A percentile compares a stretch with the other conserved stretches of the same genome.
Evolutionary conservation across 2,888 invertebrate species (phyloP).

Genomic region (Gastrophysa polygoni): DNA sequence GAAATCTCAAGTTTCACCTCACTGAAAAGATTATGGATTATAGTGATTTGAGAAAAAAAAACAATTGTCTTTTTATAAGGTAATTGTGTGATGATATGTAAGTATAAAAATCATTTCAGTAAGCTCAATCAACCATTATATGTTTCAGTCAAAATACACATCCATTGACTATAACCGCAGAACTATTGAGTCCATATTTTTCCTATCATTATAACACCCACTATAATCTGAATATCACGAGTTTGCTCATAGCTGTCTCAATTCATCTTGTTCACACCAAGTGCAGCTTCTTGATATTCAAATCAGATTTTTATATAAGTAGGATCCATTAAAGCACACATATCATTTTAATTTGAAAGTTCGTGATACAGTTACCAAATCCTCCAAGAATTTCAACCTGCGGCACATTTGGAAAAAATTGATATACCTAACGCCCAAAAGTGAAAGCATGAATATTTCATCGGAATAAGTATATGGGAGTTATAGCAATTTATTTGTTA

Average conservation of each 20-base stretch:
- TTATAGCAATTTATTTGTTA: not conserved
- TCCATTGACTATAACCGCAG: too few species aligned
- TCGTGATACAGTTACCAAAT: not conserved
- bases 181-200: too few species aligned
- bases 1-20: too few species aligned
- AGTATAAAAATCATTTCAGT: too few species aligned
- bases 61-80: too few species aligned
- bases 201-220: too few species aligned
- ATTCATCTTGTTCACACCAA: constrained; percentile 2
- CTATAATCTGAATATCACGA: not conserved
- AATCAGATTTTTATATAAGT: constrained; percentile 8
- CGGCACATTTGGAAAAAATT: not conserved
- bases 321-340: constrained; percentile 6
- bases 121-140: too few species aligned
- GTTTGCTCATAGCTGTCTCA: not conserved
- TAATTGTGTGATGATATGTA: too few species aligned
- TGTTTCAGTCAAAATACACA: too few species aligned
- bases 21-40: too few species aligned
- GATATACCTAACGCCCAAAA: not conserved
- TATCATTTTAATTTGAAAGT: constrained; percentile 7
- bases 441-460: not conserved
- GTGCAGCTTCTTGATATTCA: not conserved
- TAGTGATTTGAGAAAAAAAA: too few species aligned
- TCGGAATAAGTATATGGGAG: not conserved
- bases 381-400: not conserved